phyloP scores from a whole-genome alignment of 2,888 invertebrate genomes.

The Volucella zonaria region DNA sequence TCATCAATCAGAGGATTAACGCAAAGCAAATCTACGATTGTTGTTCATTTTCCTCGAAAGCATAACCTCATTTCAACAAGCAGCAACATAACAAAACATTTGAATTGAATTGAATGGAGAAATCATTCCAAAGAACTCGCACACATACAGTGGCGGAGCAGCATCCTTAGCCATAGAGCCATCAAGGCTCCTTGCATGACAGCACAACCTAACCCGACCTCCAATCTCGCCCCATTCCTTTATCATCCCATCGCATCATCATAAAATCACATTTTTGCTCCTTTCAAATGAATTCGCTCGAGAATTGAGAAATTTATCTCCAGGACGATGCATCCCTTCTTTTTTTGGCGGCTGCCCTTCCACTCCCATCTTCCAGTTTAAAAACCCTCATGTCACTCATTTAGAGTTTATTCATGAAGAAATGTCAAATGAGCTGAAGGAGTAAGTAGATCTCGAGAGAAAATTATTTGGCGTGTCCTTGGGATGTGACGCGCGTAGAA shows the following conservation, averaged over 20 bases:
- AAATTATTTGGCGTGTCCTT: slow-evolving; percentile 44
- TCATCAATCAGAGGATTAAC: slow-evolving; percentile 65
- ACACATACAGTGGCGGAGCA: neutral
- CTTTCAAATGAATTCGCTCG: slow-evolving; percentile 21
- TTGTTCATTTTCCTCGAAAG: slow-evolving; percentile 31
- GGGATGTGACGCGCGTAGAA: slow-evolving; percentile 22
- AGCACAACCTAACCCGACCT: slow-evolving; percentile 4
- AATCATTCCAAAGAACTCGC: slow-evolving; percentile 36
- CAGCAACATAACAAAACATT: neutral
- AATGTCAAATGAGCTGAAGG: slow-evolving; percentile 53
- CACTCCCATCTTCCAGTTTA: slow-evolving; percentile 3
- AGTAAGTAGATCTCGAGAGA: slow-evolving; percentile 39
- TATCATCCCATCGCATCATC: slow-evolving; percentile 41
- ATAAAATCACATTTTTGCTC: slow-evolving; percentile 56
- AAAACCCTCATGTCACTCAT: slow-evolving; percentile 26
- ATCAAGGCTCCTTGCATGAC: slow-evolving; percentile 1
- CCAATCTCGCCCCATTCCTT: slow-evolving; percentile 18
- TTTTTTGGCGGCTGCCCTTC: slow-evolving; percentile 6
- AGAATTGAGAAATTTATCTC: slow-evolving; percentile 24
- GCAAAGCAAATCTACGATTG: slow-evolving; percentile 39
- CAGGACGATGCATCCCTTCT: slow-evolving; percentile 23
- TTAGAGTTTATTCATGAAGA: slow-evolving; percentile 64
- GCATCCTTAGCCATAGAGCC: slow-evolving; percentile 5
- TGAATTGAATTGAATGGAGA: slow-evolving; percentile 34
- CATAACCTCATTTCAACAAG: slow-evolving; percentile 9